Evolutionary conservation across 2,113 vertebrate species (phyloP), one percentile per base, ranked within the genome.

Genomic region (Willisornis vidua): DNA sequence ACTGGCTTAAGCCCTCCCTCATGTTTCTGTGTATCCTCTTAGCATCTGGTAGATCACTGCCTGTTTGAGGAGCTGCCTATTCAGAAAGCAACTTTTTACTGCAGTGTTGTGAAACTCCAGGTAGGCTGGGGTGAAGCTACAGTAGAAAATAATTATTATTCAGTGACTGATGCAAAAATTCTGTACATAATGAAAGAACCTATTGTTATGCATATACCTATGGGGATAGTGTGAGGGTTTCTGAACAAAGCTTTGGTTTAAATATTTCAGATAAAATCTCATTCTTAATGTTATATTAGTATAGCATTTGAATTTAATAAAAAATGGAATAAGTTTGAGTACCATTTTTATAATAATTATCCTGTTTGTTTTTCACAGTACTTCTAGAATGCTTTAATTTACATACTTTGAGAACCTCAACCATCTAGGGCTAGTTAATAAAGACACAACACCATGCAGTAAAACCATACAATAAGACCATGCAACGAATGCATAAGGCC

Each of bases 11-110:
- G n/a, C 73, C 89, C 95, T 95, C 94, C 96, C 93, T 92, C 83
- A 77, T 94, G 93, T 95, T 97, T 92, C 95, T 89, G 20, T 76
- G 75, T 93, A 96, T 97, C 93, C 93, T 96, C 96, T 89, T 96
- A 96, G 91, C 95, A 95, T 94, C 96, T 96, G 94, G 90, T 89
- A 80, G 91, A 87, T 93, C 87, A 65, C 43, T 93, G 83, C 46
- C 54, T 77, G 61, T 93, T 90, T 93, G 72, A 79, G 91, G 45
- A 87, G 41, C 41, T 94, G 67, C 81, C 63, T 95, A 62, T 84
- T 91, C 92, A 81, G 81, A 90, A 92, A 93, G 29, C 63, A 82
- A 43, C 82, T 94, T 92, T 91, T 77, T 93, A 18, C 41, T 91
- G 85, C 52, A 81, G 29, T 48, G 62, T 77, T 89, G 52, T 80